Evolutionary conservation across 2,888 invertebrate species (phyloP).

Genomic region (Diploptera punctata): DNA sequence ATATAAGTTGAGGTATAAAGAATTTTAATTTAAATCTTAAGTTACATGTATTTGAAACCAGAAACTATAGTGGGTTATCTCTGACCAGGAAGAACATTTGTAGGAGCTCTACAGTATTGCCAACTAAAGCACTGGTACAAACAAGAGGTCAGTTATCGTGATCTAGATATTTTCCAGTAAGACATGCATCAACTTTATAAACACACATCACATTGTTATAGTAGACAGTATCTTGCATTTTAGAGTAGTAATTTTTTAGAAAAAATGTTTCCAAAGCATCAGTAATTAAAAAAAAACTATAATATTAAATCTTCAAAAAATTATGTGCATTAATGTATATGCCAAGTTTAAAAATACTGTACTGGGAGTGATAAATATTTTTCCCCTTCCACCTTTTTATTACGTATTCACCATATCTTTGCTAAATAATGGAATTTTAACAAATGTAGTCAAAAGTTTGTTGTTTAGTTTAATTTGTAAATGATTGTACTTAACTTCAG

Average conservation of each 20-base stretch:
- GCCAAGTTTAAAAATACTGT: constrained; percentile 25
- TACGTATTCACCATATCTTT: constrained; percentile 17
- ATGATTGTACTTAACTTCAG: background rate
- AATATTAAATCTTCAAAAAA: constrained; percentile 32
- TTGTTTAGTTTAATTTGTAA: background rate
- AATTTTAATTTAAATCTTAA: too few species aligned
- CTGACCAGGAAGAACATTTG: too few species aligned
- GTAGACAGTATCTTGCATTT: constrained; percentile 30
- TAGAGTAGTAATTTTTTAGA: constrained; percentile 34
- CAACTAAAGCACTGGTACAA: too few species aligned
- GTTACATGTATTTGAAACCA: too few species aligned
- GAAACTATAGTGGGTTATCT: too few species aligned
- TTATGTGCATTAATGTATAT: constrained; percentile 35
- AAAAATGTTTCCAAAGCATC: constrained; percentile 34
- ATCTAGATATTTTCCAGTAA: constrained; percentile 19
- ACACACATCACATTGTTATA: constrained; percentile 33
- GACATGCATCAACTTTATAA: constrained; percentile 18
- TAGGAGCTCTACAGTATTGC: too few species aligned
- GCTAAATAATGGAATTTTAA: background rate
- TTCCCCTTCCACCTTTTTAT: background rate
- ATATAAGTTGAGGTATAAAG: too few species aligned
- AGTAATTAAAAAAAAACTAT: constrained; percentile 22
- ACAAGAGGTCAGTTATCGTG: constrained; percentile 2
- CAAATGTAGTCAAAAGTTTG: constrained; percentile 6
- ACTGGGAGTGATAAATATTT: constrained; percentile 17